Percentiles rank a stretch among this genome's conserved stretches.
Conservation (phyloP, 1,140 invertebrate genomes). For the Mesaphorura yosii region DNA sequence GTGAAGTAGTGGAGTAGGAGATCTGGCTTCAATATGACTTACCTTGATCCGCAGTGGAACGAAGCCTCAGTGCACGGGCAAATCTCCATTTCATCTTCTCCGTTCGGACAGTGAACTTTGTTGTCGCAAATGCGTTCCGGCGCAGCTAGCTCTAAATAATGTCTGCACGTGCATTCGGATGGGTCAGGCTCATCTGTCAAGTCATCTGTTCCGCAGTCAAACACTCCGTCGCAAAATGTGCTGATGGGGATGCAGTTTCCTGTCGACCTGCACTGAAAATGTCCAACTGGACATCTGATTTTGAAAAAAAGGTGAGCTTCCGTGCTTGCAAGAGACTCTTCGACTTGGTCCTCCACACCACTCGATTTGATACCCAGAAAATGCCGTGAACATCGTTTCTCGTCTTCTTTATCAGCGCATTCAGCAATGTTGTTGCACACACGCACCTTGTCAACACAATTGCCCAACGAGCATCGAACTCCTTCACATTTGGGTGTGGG, state of each 20-base stretch:
- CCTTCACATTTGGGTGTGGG: conserved; percentile 3
- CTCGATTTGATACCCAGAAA: not conserved
- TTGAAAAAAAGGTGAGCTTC: not conserved
- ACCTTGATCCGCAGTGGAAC: not conserved
- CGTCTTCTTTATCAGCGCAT: conserved; percentile 8
- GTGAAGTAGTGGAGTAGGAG: no score
- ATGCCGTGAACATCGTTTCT: conserved; percentile 9
- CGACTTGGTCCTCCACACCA: no score
- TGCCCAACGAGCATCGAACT: conserved; percentile 8
- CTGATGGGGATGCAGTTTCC: conserved; percentile 12
- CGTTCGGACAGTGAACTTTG: conserved; percentile 7
- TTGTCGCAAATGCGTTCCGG: conserved; percentile 8
- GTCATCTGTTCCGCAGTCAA: conserved; percentile 12
- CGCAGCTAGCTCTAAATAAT: conserved; percentile 6
- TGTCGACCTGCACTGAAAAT: conserved; percentile 8
- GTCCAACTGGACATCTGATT: conserved; percentile 2
- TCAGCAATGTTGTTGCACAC: conserved; percentile 7
- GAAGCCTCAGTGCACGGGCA: conserved; percentile 1
- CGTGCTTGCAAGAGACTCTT: no score
- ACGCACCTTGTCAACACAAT: not conserved
- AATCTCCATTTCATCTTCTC: not conserved
- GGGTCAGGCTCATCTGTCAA: conserved; percentile 9
- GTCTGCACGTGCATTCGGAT: conserved; percentile 2
- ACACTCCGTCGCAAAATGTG: conserved; percentile 10
- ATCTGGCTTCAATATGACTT: no score